Conservation (phyloP, 2,797 vertebrate genomes). For the Pseudochromis fuscus region DNA sequence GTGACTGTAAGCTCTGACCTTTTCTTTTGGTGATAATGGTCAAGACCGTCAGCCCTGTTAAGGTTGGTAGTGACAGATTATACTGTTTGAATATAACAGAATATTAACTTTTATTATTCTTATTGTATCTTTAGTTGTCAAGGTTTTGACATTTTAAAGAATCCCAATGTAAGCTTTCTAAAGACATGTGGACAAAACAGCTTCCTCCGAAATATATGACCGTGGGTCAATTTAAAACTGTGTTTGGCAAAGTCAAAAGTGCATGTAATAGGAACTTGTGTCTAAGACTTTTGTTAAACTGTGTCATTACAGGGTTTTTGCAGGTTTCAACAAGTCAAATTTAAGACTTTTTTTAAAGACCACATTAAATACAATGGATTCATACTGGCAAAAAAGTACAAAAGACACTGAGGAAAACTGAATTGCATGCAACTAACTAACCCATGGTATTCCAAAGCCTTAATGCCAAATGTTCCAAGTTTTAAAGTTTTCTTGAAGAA, state of each 20-base stretch:
- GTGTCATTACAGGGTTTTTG: too few species aligned
- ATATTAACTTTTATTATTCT: conserved; percentile 5
- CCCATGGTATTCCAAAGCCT: too few species aligned
- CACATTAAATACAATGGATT: too few species aligned
- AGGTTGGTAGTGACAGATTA: conserved; percentile 20
- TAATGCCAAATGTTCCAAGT: too few species aligned
- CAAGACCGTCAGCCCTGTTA: conserved; percentile 28
- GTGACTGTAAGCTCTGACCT: neutral
- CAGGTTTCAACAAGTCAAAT: too few species aligned
- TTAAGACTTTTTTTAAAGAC: too few species aligned
- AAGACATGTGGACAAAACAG: conserved; percentile 8
- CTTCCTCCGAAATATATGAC: neutral
- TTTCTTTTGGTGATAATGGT: conserved; percentile 43
- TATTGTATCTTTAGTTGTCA: conserved; percentile 21
- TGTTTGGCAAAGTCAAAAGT: neutral
- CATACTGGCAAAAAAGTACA: too few species aligned
- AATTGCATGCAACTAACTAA: too few species aligned
- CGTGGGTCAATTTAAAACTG: conserved; percentile 5
- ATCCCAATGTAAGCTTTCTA: conserved; percentile 2
- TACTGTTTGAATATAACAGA: conserved; percentile 14
- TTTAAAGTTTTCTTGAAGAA: too few species aligned
- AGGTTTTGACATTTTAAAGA: neutral
- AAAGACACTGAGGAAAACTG: too few species aligned
- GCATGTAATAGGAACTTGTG: neutral
- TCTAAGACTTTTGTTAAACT: neutral